Conservation (phyloP, 2,113 vertebrate species). For the Calidris pugnax region DNA sequence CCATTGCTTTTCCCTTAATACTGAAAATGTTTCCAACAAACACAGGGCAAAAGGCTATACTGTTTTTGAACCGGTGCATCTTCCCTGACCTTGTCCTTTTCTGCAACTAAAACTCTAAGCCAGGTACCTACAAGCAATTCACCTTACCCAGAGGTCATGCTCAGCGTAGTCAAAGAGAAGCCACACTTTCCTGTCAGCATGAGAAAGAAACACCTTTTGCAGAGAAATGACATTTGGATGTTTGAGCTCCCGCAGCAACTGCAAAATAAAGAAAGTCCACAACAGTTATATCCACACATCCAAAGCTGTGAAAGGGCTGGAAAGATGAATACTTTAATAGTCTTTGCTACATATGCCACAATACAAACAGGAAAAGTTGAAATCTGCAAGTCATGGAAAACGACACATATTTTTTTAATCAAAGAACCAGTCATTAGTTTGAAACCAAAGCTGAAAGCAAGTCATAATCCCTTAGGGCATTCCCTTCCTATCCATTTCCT, state of each 20-base stretch:
- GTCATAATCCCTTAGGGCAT: neutral
- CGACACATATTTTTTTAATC: neutral
- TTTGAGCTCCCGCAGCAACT: conserved; percentile 97
- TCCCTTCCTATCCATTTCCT: neutral
- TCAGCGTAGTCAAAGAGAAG: conserved; percentile 99
- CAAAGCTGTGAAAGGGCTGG: neutral
- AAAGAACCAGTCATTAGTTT: neutral
- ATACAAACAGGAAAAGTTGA: neutral
- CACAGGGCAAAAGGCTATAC: neutral
- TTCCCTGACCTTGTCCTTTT: neutral
- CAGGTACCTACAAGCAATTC: neutral
- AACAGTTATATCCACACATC: neutral
- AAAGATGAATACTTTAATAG: neutral
- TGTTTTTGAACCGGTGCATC: neutral
- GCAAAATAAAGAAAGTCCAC: conserved; percentile 71
- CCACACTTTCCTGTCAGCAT: conserved; percentile 99
- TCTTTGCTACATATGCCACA: neutral
- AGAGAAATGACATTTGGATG: conserved; percentile 99
- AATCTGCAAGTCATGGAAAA: neutral
- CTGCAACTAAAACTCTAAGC: neutral
- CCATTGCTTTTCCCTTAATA: neutral
- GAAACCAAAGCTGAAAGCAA: conserved; percentile 17
- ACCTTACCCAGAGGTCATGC: conserved; percentile 97
- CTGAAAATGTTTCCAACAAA: neutral
- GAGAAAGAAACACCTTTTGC: conserved; percentile 98